phyloP scores from a whole-genome alignment of 2,888 invertebrate species.

The Zelleria hepariella region DNA sequence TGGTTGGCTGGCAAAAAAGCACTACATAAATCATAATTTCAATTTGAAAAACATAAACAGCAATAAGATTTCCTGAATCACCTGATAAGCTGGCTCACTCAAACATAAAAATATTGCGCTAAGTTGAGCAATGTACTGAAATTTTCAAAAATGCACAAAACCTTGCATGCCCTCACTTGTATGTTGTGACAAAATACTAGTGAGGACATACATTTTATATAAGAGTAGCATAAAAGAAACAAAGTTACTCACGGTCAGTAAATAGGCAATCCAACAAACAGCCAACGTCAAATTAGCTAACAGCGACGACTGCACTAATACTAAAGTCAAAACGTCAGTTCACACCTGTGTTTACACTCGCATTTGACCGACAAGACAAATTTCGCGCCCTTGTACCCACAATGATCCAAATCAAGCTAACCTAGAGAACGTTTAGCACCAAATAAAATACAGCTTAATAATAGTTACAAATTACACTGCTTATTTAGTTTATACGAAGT shows the following conservation, averaged over 20 bases:
- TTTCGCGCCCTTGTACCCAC: constrained; percentile 60
- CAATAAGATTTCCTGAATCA: no score
- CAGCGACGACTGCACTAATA: background rate
- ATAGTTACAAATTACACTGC: background rate
- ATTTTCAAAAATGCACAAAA: no score
- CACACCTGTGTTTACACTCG: constrained; percentile 57
- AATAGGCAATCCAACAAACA: background rate
- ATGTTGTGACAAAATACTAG: background rate
- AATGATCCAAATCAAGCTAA: constrained; percentile 45
- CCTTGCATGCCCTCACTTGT: no score
- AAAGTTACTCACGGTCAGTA: background rate
- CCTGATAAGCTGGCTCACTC: no score
- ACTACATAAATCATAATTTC: no score
- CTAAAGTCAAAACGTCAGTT: constrained; percentile 27
- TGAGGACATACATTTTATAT: background rate
- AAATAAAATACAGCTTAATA: background rate
- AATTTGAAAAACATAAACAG: no score
- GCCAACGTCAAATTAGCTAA: background rate
- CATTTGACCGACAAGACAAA: constrained; percentile 37
- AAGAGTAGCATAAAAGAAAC: background rate
- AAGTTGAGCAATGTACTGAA: no score
- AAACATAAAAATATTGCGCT: no score
- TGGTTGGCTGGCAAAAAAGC: no score
- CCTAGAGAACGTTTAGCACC: constrained; percentile 62
- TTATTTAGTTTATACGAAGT: background rate